Evolutionary conservation across 1,140 invertebrate genomes (phyloP).

Genomic region (Vanessa tameamea): DNA sequence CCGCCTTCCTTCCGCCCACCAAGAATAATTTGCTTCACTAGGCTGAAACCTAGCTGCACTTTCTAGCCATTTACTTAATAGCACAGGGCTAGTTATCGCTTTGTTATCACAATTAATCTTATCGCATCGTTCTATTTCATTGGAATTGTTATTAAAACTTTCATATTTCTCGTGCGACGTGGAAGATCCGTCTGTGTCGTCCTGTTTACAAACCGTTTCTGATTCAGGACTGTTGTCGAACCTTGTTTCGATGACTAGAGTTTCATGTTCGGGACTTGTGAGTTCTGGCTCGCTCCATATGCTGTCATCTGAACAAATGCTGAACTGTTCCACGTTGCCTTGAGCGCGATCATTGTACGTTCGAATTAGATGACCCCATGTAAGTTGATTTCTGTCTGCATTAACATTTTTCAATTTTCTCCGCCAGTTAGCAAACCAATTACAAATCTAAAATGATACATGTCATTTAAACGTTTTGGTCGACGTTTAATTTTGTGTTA

Average conservation of each 20-base stretch:
- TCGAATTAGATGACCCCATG: slow-evolving; percentile 87
- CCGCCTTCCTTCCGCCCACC: slow-evolving; percentile 80
- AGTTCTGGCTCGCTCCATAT: slow-evolving; percentile 85
- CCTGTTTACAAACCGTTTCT: slow-evolving; percentile 47
- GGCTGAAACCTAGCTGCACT: slow-evolving; percentile 85
- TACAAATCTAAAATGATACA: slow-evolving; percentile 83
- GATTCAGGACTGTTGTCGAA: slow-evolving; percentile 53
- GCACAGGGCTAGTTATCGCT: slow-evolving; percentile 74
- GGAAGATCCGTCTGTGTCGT: slow-evolving; percentile 56
- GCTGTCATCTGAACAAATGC: slow-evolving; percentile 87
- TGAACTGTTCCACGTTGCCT: slow-evolving; percentile 88
- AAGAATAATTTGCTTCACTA: slow-evolving; percentile 84
- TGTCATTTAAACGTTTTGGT: background rate
- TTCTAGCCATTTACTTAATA: slow-evolving; percentile 85
- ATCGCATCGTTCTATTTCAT: slow-evolving; percentile 52
- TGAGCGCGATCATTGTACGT: slow-evolving; percentile 86
- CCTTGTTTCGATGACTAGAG: slow-evolving; percentile 46
- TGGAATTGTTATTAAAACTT: slow-evolving; percentile 68
- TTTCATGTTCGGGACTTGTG: slow-evolving; percentile 47
- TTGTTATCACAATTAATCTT: slow-evolving; percentile 47
- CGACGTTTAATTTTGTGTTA: too few relatives aligned
- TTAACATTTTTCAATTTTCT: slow-evolving; percentile 87
- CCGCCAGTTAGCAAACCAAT: slow-evolving; percentile 90
- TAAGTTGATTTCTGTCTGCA: slow-evolving; percentile 82
- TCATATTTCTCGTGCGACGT: slow-evolving; percentile 70